Percentiles rank a stretch among this genome's conserved stretches.
phyloP scores from a whole-genome alignment of 1,140 invertebrate genomes.

The Marisa cornuarietis region DNA sequence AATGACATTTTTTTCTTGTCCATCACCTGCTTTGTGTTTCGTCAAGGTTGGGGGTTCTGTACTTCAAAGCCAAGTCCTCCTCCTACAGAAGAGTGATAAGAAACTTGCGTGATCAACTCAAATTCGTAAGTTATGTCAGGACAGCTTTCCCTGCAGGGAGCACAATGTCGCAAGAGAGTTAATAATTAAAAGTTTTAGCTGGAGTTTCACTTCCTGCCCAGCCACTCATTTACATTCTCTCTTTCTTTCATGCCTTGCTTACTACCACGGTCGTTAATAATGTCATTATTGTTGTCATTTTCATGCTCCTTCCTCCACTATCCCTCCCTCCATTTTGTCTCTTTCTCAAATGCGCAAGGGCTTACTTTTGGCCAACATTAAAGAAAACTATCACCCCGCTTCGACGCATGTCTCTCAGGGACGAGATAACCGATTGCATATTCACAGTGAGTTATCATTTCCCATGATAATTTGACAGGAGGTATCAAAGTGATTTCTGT shows the following conservation, averaged over 20 bases:
- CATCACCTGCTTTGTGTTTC: neutral
- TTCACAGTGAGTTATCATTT: neutral
- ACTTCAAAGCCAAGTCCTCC: conserved; percentile 12
- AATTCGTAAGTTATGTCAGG: conserved; percentile 6
- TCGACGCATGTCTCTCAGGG: neutral
- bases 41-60: conserved; percentile 6
- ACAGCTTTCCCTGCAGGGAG: too few relatives aligned
- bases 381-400: neutral
- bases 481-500: too few relatives aligned
- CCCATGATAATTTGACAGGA: neutral
- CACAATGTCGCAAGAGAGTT: too few relatives aligned
- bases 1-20: too few relatives aligned
- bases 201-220: neutral
- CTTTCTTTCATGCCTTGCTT: neutral
- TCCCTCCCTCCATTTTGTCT: neutral
- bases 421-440: neutral
- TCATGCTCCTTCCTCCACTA: neutral
- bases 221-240: neutral
- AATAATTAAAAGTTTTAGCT: neutral
- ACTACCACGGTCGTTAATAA: neutral
- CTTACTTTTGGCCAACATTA: neutral
- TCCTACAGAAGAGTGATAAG: conserved; percentile 14
- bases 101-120: conserved; percentile 10
- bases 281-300: neutral
- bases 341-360: neutral